Evolutionary conservation across 2,797 vertebrate genomes (phyloP).

Genomic region (Myiothlypis coronata): DNA sequence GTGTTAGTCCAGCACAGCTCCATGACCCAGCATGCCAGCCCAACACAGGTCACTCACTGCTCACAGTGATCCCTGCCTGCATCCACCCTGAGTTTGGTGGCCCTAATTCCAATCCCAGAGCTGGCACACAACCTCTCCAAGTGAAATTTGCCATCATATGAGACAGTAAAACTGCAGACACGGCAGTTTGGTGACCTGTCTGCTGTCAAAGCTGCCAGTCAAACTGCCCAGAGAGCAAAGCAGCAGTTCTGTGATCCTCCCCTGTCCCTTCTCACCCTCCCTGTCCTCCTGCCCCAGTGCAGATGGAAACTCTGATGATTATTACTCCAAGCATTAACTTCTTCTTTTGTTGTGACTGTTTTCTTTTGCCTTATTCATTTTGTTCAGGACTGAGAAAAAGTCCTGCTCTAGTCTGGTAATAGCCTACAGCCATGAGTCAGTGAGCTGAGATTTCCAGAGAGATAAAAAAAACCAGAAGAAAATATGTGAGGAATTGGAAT

Average conservation of each 20-base stretch:
- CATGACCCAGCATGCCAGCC: background rate
- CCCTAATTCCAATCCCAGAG: background rate
- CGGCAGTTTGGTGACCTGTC: background rate
- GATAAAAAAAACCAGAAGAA: conserved; percentile 48
- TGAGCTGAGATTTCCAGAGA: conserved; percentile 32
- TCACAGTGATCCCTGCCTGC: background rate
- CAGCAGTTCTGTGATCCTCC: background rate
- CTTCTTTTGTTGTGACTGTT: background rate
- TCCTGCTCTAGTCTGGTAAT: conserved; percentile 13
- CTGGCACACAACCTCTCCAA: background rate
- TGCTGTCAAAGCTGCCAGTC: background rate
- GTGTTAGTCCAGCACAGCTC: background rate
- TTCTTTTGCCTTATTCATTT: background rate
- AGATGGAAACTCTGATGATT: background rate
- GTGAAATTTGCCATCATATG: background rate
- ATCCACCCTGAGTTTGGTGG: rapidly evolving
- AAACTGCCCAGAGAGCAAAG: background rate
- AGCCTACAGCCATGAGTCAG: background rate
- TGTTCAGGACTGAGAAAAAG: background rate
- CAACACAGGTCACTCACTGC: background rate
- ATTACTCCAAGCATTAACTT: background rate
- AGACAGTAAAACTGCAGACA: background rate
- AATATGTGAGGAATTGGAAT: conserved; percentile 40
- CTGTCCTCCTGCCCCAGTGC: background rate
- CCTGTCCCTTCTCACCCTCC: background rate